phyloP scores from a whole-genome alignment of 2,797 vertebrate genomes.

The Dallia pectoralis region DNA sequence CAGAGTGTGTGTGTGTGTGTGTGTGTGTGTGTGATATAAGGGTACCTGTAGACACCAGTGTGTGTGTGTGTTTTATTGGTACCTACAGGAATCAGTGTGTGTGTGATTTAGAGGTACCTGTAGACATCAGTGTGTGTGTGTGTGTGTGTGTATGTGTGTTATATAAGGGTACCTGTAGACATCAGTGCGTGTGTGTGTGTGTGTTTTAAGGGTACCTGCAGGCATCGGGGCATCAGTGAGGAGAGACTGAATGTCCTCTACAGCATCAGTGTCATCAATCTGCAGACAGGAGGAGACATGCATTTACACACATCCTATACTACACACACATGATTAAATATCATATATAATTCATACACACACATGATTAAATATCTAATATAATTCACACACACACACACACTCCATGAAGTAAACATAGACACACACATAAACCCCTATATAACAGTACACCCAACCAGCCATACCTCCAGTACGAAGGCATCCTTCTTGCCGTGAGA shows the following conservation, averaged over 20 bases:
- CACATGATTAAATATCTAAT: slow-evolving; percentile 16
- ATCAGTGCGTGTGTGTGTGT: slow-evolving; percentile 1
- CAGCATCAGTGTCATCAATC: slow-evolving; percentile 97
- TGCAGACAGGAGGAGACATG: slow-evolving; percentile 52
- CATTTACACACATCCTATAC: not conserved
- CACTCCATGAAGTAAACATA: not conserved
- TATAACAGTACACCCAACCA: not conserved
- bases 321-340: not conserved
- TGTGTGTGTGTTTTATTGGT: too few relatives aligned
- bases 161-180: too few relatives aligned
- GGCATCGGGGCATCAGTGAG: slow-evolving; percentile 88
- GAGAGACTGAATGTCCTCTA: slow-evolving; percentile 95
- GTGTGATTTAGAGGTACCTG: too few relatives aligned
- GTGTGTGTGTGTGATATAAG: too few relatives aligned
- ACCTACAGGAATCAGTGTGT: not conserved
- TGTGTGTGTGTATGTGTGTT: slow-evolving; percentile 3
- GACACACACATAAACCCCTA: not conserved
- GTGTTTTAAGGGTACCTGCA: slow-evolving; percentile 74
- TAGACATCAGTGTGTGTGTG: not conserved
- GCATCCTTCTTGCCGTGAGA: slow-evolving; percentile 99
- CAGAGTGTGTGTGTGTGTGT: too few relatives aligned
- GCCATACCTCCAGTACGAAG: slow-evolving; percentile 89
- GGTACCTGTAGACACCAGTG: too few relatives aligned
- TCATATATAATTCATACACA: slow-evolving; percentile 18
- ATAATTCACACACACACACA: too few relatives aligned